Evolutionary conservation across 2,888 invertebrate species (phyloP).

Genomic region (Dicyrtoma fusca): DNA sequence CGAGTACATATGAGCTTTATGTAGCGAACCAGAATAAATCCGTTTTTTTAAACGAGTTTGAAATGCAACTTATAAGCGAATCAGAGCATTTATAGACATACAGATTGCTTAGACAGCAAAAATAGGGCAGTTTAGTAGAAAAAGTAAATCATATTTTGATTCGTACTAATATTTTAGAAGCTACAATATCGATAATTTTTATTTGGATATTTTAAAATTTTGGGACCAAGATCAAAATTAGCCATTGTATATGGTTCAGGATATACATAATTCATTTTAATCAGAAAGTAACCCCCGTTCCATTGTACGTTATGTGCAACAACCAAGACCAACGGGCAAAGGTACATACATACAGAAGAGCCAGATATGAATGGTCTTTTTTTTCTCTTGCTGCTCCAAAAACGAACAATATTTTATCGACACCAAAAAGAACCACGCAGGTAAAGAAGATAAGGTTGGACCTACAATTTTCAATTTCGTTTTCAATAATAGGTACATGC

Average conservation of each 20-base stretch:
- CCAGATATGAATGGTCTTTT: constrained; percentile 24
- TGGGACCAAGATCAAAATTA: constrained; percentile 12
- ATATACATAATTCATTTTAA: constrained; percentile 21
- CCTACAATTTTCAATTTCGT: too few relatives aligned
- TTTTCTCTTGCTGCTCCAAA: constrained; percentile 17
- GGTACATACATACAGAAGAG: neutral
- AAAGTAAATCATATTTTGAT: too few relatives aligned
- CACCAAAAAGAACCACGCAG: neutral
- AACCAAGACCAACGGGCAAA: too few relatives aligned
- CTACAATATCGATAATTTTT: neutral
- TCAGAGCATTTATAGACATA: too few relatives aligned
- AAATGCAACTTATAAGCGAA: too few relatives aligned
- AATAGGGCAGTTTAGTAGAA: too few relatives aligned
- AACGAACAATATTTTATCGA: constrained; percentile 18
- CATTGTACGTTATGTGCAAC: neutral
- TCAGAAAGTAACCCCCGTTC: constrained; percentile 4
- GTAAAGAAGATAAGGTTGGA: constrained; percentile 4
- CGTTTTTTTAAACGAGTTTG: too few relatives aligned
- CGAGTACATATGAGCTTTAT: too few relatives aligned
- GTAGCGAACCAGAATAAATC: too few relatives aligned
- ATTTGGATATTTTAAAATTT: constrained; percentile 25
- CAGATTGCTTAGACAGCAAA: too few relatives aligned
- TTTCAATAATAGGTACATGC: too few relatives aligned
- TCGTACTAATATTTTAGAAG: neutral
- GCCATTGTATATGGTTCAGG: neutral